phyloP scores from a whole-genome alignment of 2,113 vertebrate species.

The Nerophis lumbriciformis region DNA sequence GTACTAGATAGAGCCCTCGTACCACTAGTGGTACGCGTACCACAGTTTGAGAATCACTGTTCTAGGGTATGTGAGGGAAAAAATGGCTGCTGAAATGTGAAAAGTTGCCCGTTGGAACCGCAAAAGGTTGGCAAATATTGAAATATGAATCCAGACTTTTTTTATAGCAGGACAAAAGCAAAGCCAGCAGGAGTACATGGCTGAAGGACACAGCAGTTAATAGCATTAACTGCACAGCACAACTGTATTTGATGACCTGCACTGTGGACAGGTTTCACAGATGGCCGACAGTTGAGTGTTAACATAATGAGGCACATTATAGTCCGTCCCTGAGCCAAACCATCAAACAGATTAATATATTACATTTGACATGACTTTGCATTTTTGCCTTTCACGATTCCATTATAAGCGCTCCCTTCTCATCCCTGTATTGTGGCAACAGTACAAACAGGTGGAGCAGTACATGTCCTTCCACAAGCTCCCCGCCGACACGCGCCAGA shows the following conservation, averaged over 20 bases:
- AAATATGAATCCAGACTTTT: background rate
- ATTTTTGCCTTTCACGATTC: slow-evolving; percentile 23
- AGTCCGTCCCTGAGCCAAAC: slow-evolving; percentile 52
- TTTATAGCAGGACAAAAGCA: slow-evolving; percentile 13
- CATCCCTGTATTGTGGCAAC: slow-evolving; percentile 17
- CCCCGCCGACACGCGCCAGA: slow-evolving; percentile 89
- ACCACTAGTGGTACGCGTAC: no score
- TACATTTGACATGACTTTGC: slow-evolving; percentile 47
- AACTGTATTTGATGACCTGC: slow-evolving; percentile 54
- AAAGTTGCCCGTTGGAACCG: background rate
- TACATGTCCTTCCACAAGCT: slow-evolving; percentile 99
- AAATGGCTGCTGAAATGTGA: background rate
- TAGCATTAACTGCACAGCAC: slow-evolving; percentile 62
- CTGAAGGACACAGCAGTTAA: slow-evolving; percentile 64
- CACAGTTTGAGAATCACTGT: no score
- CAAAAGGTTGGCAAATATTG: no score
- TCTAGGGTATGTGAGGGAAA: no score
- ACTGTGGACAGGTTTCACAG: slow-evolving; percentile 60
- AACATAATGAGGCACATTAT: slow-evolving; percentile 63
- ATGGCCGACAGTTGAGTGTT: slow-evolving; percentile 63
- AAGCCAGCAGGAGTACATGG: slow-evolving; percentile 23
- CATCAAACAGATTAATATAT: slow-evolving; percentile 57
- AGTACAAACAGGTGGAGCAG: slow-evolving; percentile 99
- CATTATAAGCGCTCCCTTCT: background rate
- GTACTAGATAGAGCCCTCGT: no score